phyloP scores from a whole-genome alignment of 2,797 vertebrate species.

The Craterocephalus amniculus region DNA sequence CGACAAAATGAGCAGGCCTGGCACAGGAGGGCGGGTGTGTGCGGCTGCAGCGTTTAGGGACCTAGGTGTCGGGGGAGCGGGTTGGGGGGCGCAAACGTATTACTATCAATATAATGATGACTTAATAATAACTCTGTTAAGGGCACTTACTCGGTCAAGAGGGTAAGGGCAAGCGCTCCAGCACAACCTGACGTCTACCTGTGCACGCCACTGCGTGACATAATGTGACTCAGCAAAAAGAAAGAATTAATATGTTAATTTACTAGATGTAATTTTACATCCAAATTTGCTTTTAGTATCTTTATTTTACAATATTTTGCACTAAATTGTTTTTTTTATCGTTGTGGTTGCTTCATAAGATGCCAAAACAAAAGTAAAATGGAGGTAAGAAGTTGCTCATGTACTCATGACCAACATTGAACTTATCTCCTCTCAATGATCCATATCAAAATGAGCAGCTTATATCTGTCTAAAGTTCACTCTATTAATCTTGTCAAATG shows the following conservation, averaged over 20 bases:
- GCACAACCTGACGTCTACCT: too few species aligned
- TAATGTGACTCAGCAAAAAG: slow-evolving; percentile 1
- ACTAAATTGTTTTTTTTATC: not conserved
- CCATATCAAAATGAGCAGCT: slow-evolving; percentile 75
- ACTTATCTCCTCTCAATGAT: slow-evolving; percentile 51
- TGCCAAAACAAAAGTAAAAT: not conserved
- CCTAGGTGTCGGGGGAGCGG: too few species aligned
- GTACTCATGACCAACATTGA: slow-evolving; percentile 40
- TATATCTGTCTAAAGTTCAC: slow-evolving; percentile 70
- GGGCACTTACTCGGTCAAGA: too few species aligned
- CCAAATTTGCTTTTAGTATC: not conserved
- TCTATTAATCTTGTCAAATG: slow-evolving; percentile 78
- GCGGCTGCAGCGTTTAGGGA: too few species aligned
- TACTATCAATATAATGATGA: too few species aligned
- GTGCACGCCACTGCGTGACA: too few species aligned
- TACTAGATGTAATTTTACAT: slow-evolving; percentile 11
- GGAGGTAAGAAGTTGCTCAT: slow-evolving; percentile 15
- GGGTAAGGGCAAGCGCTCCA: too few species aligned
- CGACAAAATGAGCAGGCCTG: too few species aligned
- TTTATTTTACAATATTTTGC: slow-evolving; percentile 5
- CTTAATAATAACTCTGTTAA: too few species aligned
- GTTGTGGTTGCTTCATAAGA: slow-evolving; percentile 18
- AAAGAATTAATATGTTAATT: slow-evolving; percentile 26
- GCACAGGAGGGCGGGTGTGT: too few species aligned
- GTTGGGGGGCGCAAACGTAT: too few species aligned